Evolutionary conservation across 2,797 vertebrate genomes (phyloP).

Genomic region (Gastrophryne carolinensis): DNA sequence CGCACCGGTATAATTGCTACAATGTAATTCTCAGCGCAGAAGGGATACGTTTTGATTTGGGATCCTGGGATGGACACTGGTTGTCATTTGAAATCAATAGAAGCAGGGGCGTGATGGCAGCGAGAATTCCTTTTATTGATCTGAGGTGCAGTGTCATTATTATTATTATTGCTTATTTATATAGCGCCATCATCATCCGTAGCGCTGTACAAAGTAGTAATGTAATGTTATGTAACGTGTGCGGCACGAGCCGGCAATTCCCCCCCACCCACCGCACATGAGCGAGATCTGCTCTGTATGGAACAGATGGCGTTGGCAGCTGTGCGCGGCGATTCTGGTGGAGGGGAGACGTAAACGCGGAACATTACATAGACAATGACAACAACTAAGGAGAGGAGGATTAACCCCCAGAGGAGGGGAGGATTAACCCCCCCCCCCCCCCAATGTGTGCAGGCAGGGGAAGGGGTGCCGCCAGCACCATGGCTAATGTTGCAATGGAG

Average conservation of each 20-base stretch:
- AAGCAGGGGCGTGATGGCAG: too few relatives aligned
- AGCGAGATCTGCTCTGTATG: constrained; percentile 46
- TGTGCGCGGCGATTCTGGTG: constrained; percentile 35
- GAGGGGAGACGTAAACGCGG: constrained; percentile 30
- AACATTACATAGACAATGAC: constrained; percentile 45
- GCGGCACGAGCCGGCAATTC: constrained; percentile 9
- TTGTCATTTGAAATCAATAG: too few relatives aligned
- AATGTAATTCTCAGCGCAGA: too few relatives aligned
- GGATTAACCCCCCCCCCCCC: constrained; percentile 49
- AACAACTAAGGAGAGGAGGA: constrained; percentile 38
- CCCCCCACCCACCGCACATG: constrained; percentile 37
- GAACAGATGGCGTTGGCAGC: constrained; percentile 48
- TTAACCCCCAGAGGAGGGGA: constrained; percentile 41
- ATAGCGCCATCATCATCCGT: too few relatives aligned
- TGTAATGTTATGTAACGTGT: neutral
- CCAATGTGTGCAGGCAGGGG: constrained; percentile 1
- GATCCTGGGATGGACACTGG: too few relatives aligned
- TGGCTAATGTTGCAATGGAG: neutral
- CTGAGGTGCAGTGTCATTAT: too few relatives aligned
- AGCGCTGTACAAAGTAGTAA: too few relatives aligned
- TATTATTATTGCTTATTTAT: too few relatives aligned
- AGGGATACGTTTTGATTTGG: too few relatives aligned
- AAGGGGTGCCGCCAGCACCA: neutral
- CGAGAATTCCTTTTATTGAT: too few relatives aligned
- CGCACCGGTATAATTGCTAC: too few relatives aligned